These are phyloP conservation scores for Rhegmatorhina hoffmannsi DNA, from an alignment of 2,113 vertebrate species.

Conservation along the genomic window DNA sequence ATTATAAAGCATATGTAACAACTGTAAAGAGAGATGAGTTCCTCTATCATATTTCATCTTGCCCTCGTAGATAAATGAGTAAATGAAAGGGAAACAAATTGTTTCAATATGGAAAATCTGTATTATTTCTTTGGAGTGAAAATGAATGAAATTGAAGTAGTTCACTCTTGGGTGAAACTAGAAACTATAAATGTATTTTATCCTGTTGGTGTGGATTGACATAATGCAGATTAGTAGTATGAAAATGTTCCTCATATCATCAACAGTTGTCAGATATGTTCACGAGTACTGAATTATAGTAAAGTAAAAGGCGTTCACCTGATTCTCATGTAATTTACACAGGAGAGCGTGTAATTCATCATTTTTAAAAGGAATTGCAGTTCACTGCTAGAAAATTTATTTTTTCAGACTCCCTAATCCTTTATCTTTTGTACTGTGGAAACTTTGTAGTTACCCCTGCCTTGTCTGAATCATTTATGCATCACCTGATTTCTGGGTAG, in stretches of 20 bases:
- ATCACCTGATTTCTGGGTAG: not conserved
- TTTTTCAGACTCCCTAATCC: not conserved
- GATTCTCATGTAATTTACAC: constrained; percentile 42
- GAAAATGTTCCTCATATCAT: constrained; percentile 35
- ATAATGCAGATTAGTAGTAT: constrained; percentile 47
- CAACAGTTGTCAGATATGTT: not conserved
- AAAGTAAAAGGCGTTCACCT: not conserved
- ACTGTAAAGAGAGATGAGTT: constrained; percentile 47
- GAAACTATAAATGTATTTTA: constrained; percentile 68
- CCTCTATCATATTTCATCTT: constrained; percentile 51
- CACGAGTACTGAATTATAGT: constrained; percentile 27
- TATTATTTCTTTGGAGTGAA: constrained; percentile 69
- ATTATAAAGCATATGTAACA: constrained; percentile 67
- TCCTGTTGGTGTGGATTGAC: constrained; percentile 56
- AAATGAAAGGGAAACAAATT: constrained; percentile 72
- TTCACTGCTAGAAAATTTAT: not conserved
- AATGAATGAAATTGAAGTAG: constrained; percentile 74
- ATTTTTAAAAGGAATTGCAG: constrained; percentile 23
- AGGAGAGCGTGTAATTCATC: constrained; percentile 1
- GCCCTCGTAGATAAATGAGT: constrained; percentile 61
- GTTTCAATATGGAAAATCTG: constrained; percentile 58
- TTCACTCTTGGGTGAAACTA: constrained; percentile 67
- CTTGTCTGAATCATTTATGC: not conserved
- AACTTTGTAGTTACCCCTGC: not conserved
- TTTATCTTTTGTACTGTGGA: not conserved